These are phyloP conservation scores for Ectemnius cavifrons DNA, from an alignment of 2,888 invertebrate species.

Conservation along the genomic window DNA sequence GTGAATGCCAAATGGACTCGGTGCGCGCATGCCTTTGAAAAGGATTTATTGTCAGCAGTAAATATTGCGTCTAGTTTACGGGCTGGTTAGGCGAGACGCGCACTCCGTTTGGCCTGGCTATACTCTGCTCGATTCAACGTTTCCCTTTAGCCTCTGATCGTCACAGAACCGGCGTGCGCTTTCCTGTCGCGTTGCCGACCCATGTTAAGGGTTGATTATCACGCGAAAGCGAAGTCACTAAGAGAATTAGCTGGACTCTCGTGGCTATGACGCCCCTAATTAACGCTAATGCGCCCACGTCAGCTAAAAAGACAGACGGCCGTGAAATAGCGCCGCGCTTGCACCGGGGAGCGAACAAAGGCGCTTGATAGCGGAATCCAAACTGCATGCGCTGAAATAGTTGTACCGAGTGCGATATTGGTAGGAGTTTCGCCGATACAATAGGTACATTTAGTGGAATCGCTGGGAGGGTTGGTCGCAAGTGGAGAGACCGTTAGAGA, in stretches of 20 bases:
- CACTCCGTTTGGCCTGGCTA: too few relatives aligned
- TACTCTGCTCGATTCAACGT: too few relatives aligned
- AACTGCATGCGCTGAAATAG: slow-evolving; percentile 40
- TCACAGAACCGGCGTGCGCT: too few relatives aligned
- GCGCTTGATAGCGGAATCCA: slow-evolving; percentile 19
- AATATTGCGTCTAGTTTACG: slow-evolving; percentile 33
- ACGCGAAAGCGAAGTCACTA: neutral
- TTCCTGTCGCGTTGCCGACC: too few relatives aligned
- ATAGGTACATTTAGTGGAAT: slow-evolving; percentile 53
- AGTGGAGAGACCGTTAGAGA: slow-evolving; percentile 22
- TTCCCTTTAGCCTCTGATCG: too few relatives aligned
- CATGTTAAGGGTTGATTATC: too few relatives aligned
- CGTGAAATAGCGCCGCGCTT: neutral
- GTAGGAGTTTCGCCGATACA: slow-evolving; percentile 53
- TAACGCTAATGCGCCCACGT: neutral
- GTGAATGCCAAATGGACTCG: slow-evolving; percentile 49
- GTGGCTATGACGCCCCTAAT: slow-evolving; percentile 1
- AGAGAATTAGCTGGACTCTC: slow-evolving; percentile 2
- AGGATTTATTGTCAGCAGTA: slow-evolving; percentile 50
- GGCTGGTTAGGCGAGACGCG: neutral
- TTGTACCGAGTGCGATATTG: slow-evolving; percentile 38
- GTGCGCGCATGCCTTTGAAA: slow-evolving; percentile 46
- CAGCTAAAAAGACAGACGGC: neutral
- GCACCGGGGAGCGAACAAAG: neutral
- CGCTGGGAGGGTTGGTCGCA: slow-evolving; percentile 10